Evolutionary conservation across 1,140 invertebrate genomes (phyloP).

Genomic region (Cylas formicarius): DNA sequence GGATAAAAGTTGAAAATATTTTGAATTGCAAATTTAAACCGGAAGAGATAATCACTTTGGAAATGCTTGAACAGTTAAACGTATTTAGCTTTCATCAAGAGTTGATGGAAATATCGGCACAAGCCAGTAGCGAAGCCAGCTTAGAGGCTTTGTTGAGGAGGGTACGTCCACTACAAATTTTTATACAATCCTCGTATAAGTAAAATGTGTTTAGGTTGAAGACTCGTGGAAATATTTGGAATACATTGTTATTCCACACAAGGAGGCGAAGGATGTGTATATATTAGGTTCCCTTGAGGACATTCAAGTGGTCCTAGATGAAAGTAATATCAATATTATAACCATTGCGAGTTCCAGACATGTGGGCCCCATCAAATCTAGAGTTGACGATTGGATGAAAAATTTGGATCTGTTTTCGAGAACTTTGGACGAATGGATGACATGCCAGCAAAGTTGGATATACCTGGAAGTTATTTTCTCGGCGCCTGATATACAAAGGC

Average conservation of each 20-base stretch:
- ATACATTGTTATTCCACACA: conserved; percentile 66
- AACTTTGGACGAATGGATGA: conserved; percentile 76
- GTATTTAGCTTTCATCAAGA: conserved; percentile 65
- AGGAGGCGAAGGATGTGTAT: conserved; percentile 73
- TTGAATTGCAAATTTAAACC: conserved; percentile 63
- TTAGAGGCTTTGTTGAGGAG: conserved; percentile 72
- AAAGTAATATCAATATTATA: conserved; percentile 76
- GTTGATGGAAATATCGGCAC: conserved; percentile 72
- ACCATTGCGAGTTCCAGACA: conserved; percentile 78
- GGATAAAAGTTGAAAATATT: conserved; percentile 70
- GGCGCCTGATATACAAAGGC: conserved; percentile 82
- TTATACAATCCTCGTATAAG: neutral
- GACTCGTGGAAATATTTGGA: conserved; percentile 73
- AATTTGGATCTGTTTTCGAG: conserved; percentile 67
- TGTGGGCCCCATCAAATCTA: conserved; percentile 70
- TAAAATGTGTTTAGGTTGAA: conserved; percentile 53
- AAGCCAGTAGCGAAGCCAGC: conserved; percentile 76
- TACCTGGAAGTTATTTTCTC: conserved; percentile 84
- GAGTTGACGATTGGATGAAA: conserved; percentile 72
- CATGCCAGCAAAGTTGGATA: conserved; percentile 77
- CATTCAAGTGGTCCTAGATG: conserved; percentile 71
- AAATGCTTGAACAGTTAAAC: conserved; percentile 59
- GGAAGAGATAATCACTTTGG: conserved; percentile 58
- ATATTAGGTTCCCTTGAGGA: conserved; percentile 78
- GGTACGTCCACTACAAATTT: conserved; percentile 39